Conservation (phyloP, 2,797 vertebrate species). For the Lithobates pipiens region DNA sequence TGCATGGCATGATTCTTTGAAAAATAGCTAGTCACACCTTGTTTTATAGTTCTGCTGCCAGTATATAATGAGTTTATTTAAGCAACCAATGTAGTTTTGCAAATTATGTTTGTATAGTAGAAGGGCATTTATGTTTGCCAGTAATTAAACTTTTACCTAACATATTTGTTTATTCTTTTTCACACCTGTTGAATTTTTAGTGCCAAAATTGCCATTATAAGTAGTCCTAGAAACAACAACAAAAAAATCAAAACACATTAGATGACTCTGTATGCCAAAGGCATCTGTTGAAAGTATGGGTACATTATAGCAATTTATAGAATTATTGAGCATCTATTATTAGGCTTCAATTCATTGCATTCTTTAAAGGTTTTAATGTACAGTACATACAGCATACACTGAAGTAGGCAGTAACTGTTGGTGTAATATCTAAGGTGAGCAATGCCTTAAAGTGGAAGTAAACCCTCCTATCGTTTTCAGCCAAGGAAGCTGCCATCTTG, state of each 20-base stretch:
- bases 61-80: conserved; percentile 45
- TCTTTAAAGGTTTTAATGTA: no score
- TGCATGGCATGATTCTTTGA: conserved; percentile 1
- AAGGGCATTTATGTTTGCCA: conserved; percentile 44
- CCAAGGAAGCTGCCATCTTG: no score
- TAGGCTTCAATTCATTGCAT: no score
- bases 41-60: conserved; percentile 36
- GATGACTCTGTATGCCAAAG: neutral
- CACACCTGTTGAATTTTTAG: conserved; percentile 44
- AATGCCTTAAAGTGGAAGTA: no score
- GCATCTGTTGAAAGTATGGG: conserved; percentile 11
- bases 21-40: conserved; percentile 30
- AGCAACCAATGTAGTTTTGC: conserved; percentile 26
- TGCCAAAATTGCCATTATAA: conserved; percentile 45
- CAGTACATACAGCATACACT: no score
- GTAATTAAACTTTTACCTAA: conserved; percentile 31
- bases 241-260: neutral
- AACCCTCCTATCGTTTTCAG: no score
- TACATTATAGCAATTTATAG: neutral
- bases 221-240: conserved; percentile 21
- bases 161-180: conserved; percentile 36
- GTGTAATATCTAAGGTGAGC: no score
- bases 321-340: no score
- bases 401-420: no score
- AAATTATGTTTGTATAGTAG: conserved; percentile 38